A percentile compares a stretch with the other conserved stretches of the same genome.
phyloP scores from a whole-genome alignment of 2,797 vertebrate species.

The Smutsia temminckii region DNA sequence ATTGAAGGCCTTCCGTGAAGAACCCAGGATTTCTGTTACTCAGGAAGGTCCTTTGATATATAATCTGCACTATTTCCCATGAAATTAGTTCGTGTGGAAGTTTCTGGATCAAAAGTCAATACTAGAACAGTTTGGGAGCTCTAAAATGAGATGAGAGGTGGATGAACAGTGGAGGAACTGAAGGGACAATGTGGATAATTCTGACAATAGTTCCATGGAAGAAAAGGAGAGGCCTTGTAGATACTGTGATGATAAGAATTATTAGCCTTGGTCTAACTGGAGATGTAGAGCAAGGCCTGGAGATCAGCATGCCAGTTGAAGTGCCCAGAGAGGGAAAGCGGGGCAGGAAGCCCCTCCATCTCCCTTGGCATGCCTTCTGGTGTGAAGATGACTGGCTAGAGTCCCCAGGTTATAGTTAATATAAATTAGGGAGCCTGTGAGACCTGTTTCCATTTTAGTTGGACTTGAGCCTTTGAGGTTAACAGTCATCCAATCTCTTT shows the following conservation, averaged over 20 bases:
- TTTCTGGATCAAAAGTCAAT: slow-evolving; percentile 29
- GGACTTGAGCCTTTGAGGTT: slow-evolving; percentile 64
- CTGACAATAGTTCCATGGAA: not conserved
- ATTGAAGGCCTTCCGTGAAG: not conserved
- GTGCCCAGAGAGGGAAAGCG: not conserved
- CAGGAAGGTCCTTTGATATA: not conserved
- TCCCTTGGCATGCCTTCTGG: not conserved
- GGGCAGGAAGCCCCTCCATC: not conserved
- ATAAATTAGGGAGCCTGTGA: slow-evolving; percentile 12
- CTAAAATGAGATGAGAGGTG: not conserved
- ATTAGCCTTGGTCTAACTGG: not conserved
- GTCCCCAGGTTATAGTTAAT: not conserved
- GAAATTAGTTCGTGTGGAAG: not conserved
- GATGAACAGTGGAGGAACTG: not conserved
- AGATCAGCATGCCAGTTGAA: not conserved
- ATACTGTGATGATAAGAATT: not conserved
- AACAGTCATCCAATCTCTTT: slow-evolving; percentile 51
- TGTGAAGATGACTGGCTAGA: slow-evolving; percentile 15
- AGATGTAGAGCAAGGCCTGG: not conserved
- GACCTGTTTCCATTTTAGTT: slow-evolving; percentile 58
- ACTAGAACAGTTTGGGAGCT: not conserved
- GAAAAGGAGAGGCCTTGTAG: not conserved
- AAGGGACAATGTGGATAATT: not conserved
- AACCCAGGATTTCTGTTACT: not conserved
- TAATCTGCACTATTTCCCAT: no score